Evolutionary conservation across 35 echinoderm and acorn worm genomes (phyloP).

Genomic region (Apostichopus parvimensis): DNA sequence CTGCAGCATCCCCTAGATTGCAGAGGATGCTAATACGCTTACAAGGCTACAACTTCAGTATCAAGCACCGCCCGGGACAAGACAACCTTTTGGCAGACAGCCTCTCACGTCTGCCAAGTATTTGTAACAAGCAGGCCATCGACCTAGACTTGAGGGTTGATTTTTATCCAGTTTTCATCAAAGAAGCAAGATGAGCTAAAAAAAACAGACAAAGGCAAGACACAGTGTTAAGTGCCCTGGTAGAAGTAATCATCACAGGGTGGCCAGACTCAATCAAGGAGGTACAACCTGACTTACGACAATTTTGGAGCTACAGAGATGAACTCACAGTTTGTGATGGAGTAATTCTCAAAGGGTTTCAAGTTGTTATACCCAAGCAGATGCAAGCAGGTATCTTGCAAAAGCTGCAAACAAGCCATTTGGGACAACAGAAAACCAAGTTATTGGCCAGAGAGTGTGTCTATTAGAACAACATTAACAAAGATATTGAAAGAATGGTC

Average conservation of each 20-base stretch:
- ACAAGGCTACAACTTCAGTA: conserved; percentile 46
- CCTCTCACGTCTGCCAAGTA: conserved; percentile 33
- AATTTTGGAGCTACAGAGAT: background rate
- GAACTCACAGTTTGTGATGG: too few species aligned
- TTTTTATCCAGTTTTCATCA: background rate
- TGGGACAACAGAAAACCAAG: conserved; percentile 56
- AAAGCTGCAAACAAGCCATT: conserved; percentile 46
- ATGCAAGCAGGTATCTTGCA: background rate
- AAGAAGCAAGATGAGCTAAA: too few species aligned
- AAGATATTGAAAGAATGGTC: conserved; percentile 56
- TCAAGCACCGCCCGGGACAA: conserved; percentile 7
- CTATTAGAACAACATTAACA: conserved; percentile 67
- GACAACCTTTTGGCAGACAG: conserved; percentile 35
- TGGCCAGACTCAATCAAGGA: too few species aligned
- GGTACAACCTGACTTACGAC: background rate
- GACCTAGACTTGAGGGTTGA: conserved; percentile 47
- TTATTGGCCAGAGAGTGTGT: conserved; percentile 60
- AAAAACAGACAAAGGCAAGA: too few species aligned
- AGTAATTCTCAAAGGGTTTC: background rate
- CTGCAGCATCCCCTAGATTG: conserved; percentile 27
- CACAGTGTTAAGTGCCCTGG: too few species aligned
- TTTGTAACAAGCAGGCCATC: background rate
- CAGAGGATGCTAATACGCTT: conserved; percentile 52
- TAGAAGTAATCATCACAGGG: too few species aligned
- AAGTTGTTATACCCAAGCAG: background rate